Evolutionary conservation across 2,113 vertebrate species (phyloP).

Genomic region (Heterochromis multidens): DNA sequence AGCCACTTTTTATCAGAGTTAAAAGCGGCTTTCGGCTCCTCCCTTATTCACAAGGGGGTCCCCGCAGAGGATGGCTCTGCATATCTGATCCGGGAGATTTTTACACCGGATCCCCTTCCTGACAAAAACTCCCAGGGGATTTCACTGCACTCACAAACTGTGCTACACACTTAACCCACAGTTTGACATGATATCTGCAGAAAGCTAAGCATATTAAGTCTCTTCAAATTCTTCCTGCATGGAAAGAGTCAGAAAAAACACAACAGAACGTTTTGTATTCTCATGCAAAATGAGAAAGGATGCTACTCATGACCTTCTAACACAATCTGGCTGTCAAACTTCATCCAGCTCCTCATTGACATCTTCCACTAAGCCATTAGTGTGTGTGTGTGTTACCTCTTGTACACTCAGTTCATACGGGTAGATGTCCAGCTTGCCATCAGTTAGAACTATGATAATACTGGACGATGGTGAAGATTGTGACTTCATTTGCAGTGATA

Average conservation of each 20-base stretch:
- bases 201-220: not conserved
- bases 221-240: not conserved
- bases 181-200: not conserved
- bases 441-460: constrained; percentile 91
- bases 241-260: not conserved
- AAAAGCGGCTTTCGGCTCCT: not conserved
- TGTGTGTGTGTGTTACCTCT: constrained; percentile 72
- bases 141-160: not conserved
- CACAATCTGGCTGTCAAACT: not conserved
- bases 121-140: not conserved
- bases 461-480: constrained; percentile 80
- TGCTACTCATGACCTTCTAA: not conserved
- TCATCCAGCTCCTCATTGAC: not conserved
- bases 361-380: not conserved
- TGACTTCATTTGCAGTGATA: constrained; percentile 82
- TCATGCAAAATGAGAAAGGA: not conserved
- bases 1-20: no score
- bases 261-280: not conserved
- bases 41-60: not conserved
- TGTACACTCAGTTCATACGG: constrained; percentile 80
- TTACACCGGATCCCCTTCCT: not conserved
- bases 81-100: not conserved
- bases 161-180: not conserved
- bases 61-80: not conserved
- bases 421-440: constrained; percentile 86